These are phyloP conservation scores for Steatornis caripensis DNA, from an alignment of 2,113 vertebrate genomes.

Conservation along the genomic window DNA sequence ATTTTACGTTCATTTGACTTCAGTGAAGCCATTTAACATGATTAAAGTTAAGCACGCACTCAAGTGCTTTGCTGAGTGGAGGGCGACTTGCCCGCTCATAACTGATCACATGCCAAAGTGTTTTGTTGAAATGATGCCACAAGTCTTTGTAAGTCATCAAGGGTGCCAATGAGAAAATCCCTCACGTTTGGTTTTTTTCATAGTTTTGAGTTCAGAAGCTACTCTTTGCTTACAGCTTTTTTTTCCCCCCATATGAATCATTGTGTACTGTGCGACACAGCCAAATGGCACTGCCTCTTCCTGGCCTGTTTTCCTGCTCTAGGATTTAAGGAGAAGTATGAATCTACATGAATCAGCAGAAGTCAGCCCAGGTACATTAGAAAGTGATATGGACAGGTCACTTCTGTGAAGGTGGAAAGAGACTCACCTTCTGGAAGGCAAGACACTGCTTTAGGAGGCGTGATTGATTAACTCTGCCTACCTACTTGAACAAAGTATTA, in stretches of 20 bases:
- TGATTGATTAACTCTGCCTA: neutral
- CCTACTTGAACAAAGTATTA: neutral
- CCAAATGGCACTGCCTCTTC: neutral
- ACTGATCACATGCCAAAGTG: neutral
- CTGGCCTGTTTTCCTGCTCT: neutral
- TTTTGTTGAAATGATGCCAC: neutral
- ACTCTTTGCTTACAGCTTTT: neutral
- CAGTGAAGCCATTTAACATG: neutral
- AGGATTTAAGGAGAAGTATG: neutral
- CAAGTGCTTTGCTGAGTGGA: neutral
- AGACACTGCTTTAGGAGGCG: neutral
- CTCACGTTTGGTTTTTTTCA: neutral
- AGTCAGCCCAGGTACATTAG: neutral
- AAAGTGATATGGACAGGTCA: neutral
- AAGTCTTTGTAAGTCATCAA: neutral
- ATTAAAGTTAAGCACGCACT: neutral
- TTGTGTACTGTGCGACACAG: neutral
- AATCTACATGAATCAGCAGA: neutral
- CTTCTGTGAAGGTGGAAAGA: neutral
- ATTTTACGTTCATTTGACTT: neutral
- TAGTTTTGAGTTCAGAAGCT: neutral
- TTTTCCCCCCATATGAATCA: rapidly evolving
- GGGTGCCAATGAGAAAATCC: neutral
- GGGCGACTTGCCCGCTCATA: neutral
- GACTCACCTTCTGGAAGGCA: neutral